These are phyloP conservation scores for Electrophaes corylata DNA, from an alignment of 2,888 invertebrate genomes.

Conservation along the genomic window DNA sequence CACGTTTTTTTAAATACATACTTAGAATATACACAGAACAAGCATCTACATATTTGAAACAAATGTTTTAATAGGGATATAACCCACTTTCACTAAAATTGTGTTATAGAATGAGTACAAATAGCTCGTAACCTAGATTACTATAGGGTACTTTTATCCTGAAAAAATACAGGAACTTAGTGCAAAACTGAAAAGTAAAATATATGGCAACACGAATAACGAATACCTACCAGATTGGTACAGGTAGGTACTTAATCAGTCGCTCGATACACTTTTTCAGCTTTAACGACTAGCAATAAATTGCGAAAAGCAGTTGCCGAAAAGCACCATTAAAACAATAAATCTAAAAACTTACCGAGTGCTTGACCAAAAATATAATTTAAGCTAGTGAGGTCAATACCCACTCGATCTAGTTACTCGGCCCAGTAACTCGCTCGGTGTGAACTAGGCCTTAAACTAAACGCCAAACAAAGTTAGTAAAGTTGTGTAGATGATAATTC, in stretches of 20 bases:
- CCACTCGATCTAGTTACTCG: not conserved
- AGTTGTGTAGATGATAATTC: slow-evolving; percentile 26
- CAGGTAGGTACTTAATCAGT: not conserved
- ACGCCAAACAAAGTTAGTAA: slow-evolving; percentile 25
- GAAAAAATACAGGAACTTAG: too few relatives aligned
- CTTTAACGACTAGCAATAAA: not conserved
- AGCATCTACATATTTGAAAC: too few relatives aligned
- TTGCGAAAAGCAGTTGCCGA: not conserved
- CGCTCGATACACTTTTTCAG: not conserved
- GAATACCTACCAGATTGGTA: not conserved
- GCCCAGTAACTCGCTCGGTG: not conserved
- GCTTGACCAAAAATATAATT: not conserved
- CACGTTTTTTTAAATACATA: too few relatives aligned
- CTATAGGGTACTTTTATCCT: too few relatives aligned
- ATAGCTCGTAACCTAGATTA: too few relatives aligned
- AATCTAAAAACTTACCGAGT: not conserved
- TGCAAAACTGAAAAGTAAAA: too few relatives aligned
- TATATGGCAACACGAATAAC: not conserved
- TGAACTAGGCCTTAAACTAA: not conserved
- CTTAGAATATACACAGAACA: too few relatives aligned
- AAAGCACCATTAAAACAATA: not conserved
- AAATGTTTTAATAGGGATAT: too few relatives aligned
- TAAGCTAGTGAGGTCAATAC: not conserved
- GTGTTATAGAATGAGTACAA: too few relatives aligned
- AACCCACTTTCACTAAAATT: too few relatives aligned